Percentiles rank a stretch among this genome's conserved stretches.
Conservation (phyloP, 35 echinoderm and acorn worm genomes). For the Lytechinus variegatus region DNA sequence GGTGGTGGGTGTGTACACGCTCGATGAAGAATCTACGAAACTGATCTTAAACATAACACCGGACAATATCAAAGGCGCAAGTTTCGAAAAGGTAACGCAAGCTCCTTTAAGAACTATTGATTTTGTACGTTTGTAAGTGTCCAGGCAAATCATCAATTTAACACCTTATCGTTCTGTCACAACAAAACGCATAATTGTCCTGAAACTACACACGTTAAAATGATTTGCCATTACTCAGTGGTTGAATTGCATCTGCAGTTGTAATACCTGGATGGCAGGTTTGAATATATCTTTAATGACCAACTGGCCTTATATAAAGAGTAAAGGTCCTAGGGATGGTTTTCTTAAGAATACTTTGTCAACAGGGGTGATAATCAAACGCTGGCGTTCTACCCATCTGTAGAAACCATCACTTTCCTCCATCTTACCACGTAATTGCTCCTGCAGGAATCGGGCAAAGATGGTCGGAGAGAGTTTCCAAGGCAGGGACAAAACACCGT, state of each 20-base stretch:
- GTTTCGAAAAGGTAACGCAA: too few relatives aligned
- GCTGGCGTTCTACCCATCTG: background rate
- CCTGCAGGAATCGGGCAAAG: background rate
- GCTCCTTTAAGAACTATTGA: too few relatives aligned
- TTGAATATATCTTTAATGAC: background rate
- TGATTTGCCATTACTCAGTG: background rate
- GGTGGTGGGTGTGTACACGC: too few relatives aligned
- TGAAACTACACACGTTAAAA: background rate
- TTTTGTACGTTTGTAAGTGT: too few relatives aligned
- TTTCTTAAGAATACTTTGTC: background rate
- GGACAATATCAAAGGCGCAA: too few relatives aligned
- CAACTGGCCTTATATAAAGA: background rate
- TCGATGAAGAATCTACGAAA: too few relatives aligned
- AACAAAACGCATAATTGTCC: too few relatives aligned
- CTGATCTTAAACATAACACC: too few relatives aligned
- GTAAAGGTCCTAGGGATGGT: background rate
- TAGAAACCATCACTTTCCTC: background rate
- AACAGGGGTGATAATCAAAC: slow-evolving; percentile 1
- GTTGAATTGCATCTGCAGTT: background rate
- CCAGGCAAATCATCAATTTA: too few relatives aligned
- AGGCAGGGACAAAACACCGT: background rate
- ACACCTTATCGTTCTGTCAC: too few relatives aligned
- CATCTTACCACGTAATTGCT: background rate
- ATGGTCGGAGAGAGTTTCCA: background rate
- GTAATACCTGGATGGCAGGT: background rate